phyloP scores from a whole-genome alignment of 2,888 invertebrate genomes.

The Acrobasis suavella region DNA sequence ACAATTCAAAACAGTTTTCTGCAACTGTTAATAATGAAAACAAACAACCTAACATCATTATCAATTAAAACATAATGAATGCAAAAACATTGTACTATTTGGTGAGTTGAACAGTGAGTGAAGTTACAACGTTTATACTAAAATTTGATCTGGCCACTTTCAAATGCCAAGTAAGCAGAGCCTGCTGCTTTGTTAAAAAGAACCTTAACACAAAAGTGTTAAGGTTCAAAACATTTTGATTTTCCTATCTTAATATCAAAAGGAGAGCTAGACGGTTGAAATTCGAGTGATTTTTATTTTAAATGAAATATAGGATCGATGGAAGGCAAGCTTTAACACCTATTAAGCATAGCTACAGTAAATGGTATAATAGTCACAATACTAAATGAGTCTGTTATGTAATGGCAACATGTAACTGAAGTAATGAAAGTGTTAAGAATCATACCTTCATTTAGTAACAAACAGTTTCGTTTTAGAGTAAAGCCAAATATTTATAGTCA shows the following conservation, averaged over 20 bases:
- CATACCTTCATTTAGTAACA: conserved; percentile 1
- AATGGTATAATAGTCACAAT: conserved; percentile 19
- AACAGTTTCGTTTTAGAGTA: conserved; percentile 14
- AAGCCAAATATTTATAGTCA: neutral
- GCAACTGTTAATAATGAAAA: conserved; percentile 21
- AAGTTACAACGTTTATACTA: conserved; percentile 3
- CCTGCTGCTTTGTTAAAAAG: conserved; percentile 29
- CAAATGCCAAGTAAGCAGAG: conserved; percentile 26
- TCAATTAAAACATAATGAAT: conserved; percentile 23
- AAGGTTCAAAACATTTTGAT: conserved; percentile 24
- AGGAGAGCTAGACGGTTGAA: conserved; percentile 4
- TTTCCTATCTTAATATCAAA: neutral
- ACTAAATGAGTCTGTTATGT: conserved; percentile 19
- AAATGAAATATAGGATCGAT: conserved; percentile 12
- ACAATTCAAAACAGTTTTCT: conserved; percentile 11
- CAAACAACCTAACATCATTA: conserved; percentile 18
- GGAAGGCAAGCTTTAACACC: conserved; percentile 17
- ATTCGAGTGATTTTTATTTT: conserved; percentile 13
- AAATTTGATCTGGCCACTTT: conserved; percentile 15
- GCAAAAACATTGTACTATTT: conserved; percentile 30
- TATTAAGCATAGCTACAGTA: conserved; percentile 16
- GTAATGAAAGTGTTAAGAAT: conserved; percentile 3
- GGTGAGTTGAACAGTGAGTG: conserved; percentile 22
- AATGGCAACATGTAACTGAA: conserved; percentile 6
- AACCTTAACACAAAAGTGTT: conserved; percentile 23